Percentiles rank a stretch among this genome's conserved stretches.
These are phyloP conservation scores for Stenurella melanura DNA, from an alignment of 2,888 invertebrate genomes.

Conservation along the genomic window DNA sequence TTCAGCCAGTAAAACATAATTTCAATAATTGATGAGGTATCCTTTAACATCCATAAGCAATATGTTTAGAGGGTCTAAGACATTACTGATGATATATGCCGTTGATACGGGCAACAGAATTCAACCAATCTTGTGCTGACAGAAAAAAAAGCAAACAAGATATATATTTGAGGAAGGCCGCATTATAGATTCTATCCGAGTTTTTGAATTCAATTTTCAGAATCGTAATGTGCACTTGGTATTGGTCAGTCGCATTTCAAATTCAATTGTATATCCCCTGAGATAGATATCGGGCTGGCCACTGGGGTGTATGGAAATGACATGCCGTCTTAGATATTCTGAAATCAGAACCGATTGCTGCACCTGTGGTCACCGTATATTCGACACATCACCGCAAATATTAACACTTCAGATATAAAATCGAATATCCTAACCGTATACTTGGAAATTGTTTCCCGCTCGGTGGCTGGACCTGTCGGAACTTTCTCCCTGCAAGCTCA, in stretches of 20 bases:
- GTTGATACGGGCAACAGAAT: constrained; percentile 36
- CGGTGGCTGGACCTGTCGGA: constrained; percentile 23
- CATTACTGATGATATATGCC: constrained; percentile 34
- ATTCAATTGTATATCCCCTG: constrained; percentile 73
- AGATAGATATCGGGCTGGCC: constrained; percentile 71
- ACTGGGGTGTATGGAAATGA: constrained; percentile 72
- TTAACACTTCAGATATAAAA: constrained; percentile 68
- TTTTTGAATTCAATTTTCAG: constrained; percentile 75
- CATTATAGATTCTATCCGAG: constrained; percentile 74
- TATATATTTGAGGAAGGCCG: constrained; percentile 61
- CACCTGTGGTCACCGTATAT: constrained; percentile 69
- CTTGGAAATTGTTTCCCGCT: constrained; percentile 46
- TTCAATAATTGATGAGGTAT: not conserved
- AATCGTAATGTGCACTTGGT: constrained; percentile 72
- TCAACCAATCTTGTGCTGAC: constrained; percentile 46
- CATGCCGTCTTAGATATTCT: constrained; percentile 71
- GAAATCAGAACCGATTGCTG: constrained; percentile 71
- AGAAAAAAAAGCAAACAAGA: constrained; percentile 52
- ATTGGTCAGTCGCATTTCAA: constrained; percentile 73
- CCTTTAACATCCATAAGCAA: not conserved
- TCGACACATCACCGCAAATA: constrained; percentile 66
- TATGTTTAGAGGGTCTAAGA: constrained; percentile 24
- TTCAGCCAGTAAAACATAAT: not conserved
- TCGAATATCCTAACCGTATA: constrained; percentile 33
- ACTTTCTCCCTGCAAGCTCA: constrained; percentile 10